Conservation (phyloP, 2,113 vertebrate species). For the Rostratula benghalensis region DNA sequence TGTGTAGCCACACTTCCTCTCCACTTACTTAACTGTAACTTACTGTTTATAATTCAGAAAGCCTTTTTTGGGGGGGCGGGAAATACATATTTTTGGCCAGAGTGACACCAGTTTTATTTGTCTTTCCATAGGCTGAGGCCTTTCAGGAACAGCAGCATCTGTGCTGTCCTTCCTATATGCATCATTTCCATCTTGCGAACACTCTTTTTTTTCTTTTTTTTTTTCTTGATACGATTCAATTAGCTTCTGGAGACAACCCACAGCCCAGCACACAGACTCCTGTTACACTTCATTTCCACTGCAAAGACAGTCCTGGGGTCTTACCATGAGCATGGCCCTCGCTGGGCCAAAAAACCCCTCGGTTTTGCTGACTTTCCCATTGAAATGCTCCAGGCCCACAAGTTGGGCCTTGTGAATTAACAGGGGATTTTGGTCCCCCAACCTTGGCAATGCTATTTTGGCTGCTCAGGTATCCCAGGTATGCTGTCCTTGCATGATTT, state of each 20-base stretch:
- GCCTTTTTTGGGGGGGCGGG: background rate
- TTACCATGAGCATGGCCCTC: background rate
- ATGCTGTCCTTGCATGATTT: slow-evolving; percentile 14
- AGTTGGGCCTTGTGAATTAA: background rate
- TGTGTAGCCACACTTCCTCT: background rate
- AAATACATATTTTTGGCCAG: background rate
- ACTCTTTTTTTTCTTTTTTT: background rate
- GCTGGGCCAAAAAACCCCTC: background rate
- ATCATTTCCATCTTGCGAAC: background rate
- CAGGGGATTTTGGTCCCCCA: background rate
- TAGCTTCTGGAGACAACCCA: background rate
- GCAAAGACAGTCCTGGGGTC: background rate
- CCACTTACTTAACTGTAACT: background rate
- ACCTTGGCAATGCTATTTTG: background rate
- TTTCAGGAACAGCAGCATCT: background rate
- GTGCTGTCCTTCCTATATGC: background rate
- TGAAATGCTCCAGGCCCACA: background rate
- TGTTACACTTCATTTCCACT: background rate
- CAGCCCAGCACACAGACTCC: background rate
- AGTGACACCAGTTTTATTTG: background rate
- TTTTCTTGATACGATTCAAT: background rate
- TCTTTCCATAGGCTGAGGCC: background rate
- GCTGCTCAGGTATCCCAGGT: background rate
- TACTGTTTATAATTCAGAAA: background rate
- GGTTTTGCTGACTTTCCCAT: background rate